phyloP scores from a whole-genome alignment of 2,797 vertebrate species.

The Enteromius fasciolatus region DNA sequence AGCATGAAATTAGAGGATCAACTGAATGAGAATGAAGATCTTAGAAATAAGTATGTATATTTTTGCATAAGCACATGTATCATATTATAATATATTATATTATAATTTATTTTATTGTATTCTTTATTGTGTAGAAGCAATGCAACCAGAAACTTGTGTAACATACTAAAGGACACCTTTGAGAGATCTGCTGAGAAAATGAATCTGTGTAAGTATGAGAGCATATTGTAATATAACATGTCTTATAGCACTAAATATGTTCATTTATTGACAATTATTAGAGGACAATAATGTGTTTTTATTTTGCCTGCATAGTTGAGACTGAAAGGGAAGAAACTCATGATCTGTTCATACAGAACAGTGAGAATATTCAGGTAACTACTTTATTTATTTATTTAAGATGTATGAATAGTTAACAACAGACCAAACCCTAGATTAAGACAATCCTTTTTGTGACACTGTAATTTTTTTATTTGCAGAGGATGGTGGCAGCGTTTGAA shows the following conservation, averaged over 20 bases:
- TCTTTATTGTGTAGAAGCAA: slow-evolving; percentile 76
- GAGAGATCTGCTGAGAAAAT: slow-evolving; percentile 85
- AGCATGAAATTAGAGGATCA: slow-evolving; percentile 90
- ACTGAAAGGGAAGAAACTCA: slow-evolving; percentile 90
- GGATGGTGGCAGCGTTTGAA: slow-evolving; percentile 85
- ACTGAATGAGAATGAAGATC: slow-evolving; percentile 88
- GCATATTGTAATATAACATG: neutral
- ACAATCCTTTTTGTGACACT: neutral
- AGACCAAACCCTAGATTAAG: neutral
- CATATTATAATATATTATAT: neutral
- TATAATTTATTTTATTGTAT: neutral
- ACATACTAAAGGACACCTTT: slow-evolving; percentile 89
- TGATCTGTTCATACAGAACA: slow-evolving; percentile 82
- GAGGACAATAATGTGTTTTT: slow-evolving; percentile 27
- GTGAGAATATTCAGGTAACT: slow-evolving; percentile 81
- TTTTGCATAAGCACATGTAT: neutral
- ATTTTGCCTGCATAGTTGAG: slow-evolving; percentile 81
- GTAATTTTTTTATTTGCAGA: slow-evolving; percentile 73
- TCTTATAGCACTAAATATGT: neutral
- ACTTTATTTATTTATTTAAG: neutral
- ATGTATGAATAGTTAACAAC: neutral
- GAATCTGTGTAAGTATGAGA: slow-evolving; percentile 83
- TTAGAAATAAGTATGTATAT: slow-evolving; percentile 87
- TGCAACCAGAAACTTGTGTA: slow-evolving; percentile 86
- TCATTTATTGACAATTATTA: neutral